Evolutionary conservation across 2,113 vertebrate genomes (phyloP), one percentile per base, ranked within the genome.

Genomic region (Panthera tigris): DNA sequence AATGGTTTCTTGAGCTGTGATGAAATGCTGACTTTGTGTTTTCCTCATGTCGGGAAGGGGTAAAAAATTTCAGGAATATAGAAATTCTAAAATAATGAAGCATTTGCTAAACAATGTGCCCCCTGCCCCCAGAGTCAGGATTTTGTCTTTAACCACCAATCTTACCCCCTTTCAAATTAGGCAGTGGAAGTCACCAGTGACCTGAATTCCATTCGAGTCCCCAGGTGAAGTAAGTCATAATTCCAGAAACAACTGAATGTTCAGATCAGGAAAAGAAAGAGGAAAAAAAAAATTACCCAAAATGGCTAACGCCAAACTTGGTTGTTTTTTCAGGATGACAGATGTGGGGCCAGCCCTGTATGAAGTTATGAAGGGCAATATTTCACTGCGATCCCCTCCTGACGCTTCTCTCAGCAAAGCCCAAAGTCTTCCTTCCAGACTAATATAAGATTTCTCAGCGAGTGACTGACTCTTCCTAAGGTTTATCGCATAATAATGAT

Each of bases 301-400:
- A 8, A 14, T 7, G 16, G 11, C 33, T 15, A 4, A 1, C 0
- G 6, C 14, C 29, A 2, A 4, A 2, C 15, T 1, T 7, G 5
- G 50, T 15, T 21, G 4, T 57, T 48, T 2, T 48, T 31, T 55
- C 11, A 5, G n/a, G 81, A 23, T 13, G 1, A 6, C 16, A 6
- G 14, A 16, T 7, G 33, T 3, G 50, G 57, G n/a, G 29, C 19
- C 1, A 7, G 33, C 4, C 3, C 41, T 5, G 4, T 3, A 19
- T 33, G 33, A 21, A 4, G 9, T 27, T 14, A 39, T 0, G 7
- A 9, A 23, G 10, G 13, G 25, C 31, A 29, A 1, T 5, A 0
- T 3, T 31, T 65, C 14, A 4, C 0, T 18, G 10, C 12, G 9
- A 13, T 8, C 0, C 15, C 8, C 55, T 61, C 14, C 9, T 4